phyloP scores from a whole-genome alignment of 2,888 invertebrate genomes.

The Prenolepis imparis region DNA sequence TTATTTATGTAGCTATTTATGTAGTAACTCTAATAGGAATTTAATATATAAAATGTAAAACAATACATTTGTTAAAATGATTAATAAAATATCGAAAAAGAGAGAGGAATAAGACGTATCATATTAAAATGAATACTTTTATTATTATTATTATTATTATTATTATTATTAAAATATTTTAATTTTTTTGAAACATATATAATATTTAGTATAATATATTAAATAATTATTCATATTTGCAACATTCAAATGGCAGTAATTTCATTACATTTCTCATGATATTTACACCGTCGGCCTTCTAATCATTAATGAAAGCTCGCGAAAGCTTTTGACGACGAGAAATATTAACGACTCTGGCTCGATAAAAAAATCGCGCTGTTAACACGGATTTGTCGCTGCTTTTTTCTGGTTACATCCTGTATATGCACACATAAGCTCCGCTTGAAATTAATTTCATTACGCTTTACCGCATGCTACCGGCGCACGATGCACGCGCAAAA shows the following conservation, averaged over 20 bases:
- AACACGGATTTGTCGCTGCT: conserved; percentile 3
- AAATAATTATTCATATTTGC: neutral
- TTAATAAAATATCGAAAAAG: neutral
- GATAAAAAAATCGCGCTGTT: conserved; percentile 28
- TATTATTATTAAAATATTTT: no score
- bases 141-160: no score
- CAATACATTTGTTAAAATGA: neutral
- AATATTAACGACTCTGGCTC: conserved; percentile 12
- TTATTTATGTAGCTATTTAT: neutral
- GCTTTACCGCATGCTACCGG: conserved; percentile 6
- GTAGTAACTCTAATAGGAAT: neutral
- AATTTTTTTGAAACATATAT: no score
- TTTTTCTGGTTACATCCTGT: neutral
- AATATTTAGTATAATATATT: neutral
- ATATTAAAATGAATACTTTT: neutral
- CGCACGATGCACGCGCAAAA: conserved; percentile 14
- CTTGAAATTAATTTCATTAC: conserved; percentile 50
- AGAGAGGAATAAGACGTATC: neutral
- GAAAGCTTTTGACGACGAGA: neutral
- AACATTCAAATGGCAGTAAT: neutral
- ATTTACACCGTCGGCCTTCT: neutral
- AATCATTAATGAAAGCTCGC: conserved; percentile 19
- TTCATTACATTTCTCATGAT: neutral
- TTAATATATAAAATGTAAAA: neutral
- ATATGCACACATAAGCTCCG: conserved; percentile 38